A percentile compares a stretch with the other conserved stretches of the same genome.
These are phyloP conservation scores for Gastrophysa polygoni DNA, from an alignment of 2,888 invertebrate genomes.

Conservation along the genomic window DNA sequence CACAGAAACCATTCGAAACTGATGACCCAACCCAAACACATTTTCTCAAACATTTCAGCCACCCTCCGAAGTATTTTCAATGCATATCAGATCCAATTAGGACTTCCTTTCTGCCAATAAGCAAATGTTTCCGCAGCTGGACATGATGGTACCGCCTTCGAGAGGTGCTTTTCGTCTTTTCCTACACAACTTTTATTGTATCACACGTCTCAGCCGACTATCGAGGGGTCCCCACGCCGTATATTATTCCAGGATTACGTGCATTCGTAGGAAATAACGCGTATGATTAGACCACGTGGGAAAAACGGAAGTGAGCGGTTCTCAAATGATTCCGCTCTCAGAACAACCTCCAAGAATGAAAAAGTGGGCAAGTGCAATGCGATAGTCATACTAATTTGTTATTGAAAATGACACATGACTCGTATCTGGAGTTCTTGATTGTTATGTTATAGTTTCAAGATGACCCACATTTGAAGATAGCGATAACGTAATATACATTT, in stretches of 20 bases:
- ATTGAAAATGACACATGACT: too few species aligned
- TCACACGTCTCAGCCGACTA: constrained; percentile 3
- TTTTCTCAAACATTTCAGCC: background rate
- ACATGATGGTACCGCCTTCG: constrained; percentile 12
- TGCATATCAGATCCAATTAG: constrained; percentile 13
- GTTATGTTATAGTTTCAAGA: background rate
- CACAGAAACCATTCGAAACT: too few species aligned
- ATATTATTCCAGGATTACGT: constrained; percentile 34
- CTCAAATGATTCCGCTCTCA: constrained; percentile 28
- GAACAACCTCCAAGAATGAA: background rate
- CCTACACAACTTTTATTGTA: constrained; percentile 20
- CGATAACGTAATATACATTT: too few species aligned
- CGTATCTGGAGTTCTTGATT: too few species aligned
- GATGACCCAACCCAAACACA: too few species aligned
- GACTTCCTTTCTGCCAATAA: constrained; percentile 18
- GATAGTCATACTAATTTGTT: too few species aligned
- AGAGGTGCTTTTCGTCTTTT: constrained; percentile 20
- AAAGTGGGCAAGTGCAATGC: background rate
- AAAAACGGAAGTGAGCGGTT: constrained; percentile 23
- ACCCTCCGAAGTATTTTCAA: background rate
- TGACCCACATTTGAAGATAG: background rate
- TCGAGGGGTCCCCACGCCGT: constrained; percentile 17
- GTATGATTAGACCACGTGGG: constrained; percentile 33
- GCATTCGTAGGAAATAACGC: constrained; percentile 29
- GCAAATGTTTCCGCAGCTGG: constrained; percentile 11